Evolutionary conservation across 2,888 invertebrate genomes (phyloP).

Genomic region (Andrena minutula): DNA sequence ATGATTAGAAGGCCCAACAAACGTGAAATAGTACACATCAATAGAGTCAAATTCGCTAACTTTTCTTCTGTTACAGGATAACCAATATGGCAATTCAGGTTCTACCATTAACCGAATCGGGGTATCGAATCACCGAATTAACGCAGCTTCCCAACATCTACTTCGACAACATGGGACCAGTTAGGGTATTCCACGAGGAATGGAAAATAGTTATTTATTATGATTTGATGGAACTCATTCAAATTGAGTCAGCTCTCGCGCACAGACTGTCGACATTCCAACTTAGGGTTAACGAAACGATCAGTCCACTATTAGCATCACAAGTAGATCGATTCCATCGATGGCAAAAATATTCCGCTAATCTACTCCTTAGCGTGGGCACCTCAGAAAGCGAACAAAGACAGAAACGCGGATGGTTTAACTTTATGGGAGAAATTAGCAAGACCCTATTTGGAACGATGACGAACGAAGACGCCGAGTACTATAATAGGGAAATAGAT

Average conservation of each 20-base stretch:
- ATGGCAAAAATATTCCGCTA: background rate
- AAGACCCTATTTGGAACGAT: too few species aligned
- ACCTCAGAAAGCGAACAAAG: background rate
- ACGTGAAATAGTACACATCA: background rate
- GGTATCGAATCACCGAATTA: background rate
- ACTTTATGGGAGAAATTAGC: background rate
- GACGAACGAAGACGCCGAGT: too few species aligned
- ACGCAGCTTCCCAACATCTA: background rate
- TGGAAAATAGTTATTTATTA: background rate
- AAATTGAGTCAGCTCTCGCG: background rate
- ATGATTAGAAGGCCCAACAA: background rate
- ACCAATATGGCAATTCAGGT: background rate
- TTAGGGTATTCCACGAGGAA: background rate
- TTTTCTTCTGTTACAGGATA: constrained; percentile 13
- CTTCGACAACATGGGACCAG: constrained; percentile 2
- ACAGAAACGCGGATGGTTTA: background rate
- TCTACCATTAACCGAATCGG: too few species aligned
- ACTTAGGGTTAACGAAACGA: background rate
- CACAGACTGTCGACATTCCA: background rate
- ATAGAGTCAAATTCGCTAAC: constrained; percentile 12
- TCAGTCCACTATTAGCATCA: background rate
- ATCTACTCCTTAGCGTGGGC: background rate
- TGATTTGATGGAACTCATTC: constrained; percentile 1
- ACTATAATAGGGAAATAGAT: too few species aligned
- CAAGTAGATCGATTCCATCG: background rate